Evolutionary conservation across 2,113 vertebrate genomes (phyloP).

Genomic region (Brienomyrus brachyistius): DNA sequence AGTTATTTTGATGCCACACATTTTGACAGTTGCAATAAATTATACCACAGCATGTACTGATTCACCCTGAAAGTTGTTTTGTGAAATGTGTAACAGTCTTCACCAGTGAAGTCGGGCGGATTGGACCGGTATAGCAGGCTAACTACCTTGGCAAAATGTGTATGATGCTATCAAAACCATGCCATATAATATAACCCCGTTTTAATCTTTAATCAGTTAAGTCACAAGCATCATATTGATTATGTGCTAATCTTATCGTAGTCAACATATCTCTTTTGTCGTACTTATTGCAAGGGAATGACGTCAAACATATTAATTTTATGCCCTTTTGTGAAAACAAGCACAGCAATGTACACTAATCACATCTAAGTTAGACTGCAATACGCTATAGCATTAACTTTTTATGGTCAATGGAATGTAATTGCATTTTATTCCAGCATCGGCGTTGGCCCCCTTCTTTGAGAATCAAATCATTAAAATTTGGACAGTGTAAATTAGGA

Average conservation of each 20-base stretch:
- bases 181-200: neutral
- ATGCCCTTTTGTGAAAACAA: neutral
- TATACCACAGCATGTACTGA: neutral
- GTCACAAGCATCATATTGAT: neutral
- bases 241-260: neutral
- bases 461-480: neutral
- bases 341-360: neutral
- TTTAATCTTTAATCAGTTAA: neutral
- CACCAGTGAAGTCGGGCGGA: neutral
- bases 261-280: neutral
- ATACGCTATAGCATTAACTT: neutral
- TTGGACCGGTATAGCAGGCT: neutral
- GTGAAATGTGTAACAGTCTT: neutral
- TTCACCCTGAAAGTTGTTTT: neutral
- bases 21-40: neutral
- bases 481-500: neutral
- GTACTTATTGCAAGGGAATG: neutral
- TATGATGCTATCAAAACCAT: neutral
- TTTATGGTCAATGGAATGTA: neutral
- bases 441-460: no score
- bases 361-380: neutral
- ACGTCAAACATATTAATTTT: neutral
- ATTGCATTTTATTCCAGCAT: neutral
- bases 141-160: neutral
- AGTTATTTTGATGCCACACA: neutral